Evolutionary conservation across 2,888 invertebrate species (phyloP).

Genomic region (Polymixis lichenea): DNA sequence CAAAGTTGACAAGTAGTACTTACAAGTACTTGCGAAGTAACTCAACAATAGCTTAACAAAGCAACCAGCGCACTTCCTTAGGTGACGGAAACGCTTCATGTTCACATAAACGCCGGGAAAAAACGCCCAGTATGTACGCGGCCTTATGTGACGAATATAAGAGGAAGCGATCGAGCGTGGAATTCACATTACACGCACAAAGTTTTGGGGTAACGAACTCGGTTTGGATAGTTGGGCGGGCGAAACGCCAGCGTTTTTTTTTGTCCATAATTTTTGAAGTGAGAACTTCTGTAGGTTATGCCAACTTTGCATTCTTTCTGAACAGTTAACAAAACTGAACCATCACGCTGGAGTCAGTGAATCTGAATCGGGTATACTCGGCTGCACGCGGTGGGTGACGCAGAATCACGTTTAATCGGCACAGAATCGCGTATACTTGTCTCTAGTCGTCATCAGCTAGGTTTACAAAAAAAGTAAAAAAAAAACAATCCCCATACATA

Average conservation of each 20-base stretch:
- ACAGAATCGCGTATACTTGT: neutral
- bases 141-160: constrained; percentile 29
- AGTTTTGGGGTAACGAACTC: constrained; percentile 58
- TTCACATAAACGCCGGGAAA: constrained; percentile 25
- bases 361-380: neutral
- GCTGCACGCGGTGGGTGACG: neutral
- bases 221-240: constrained; percentile 40
- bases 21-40: constrained; percentile 27
- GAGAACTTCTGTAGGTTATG: neutral
- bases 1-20: constrained; percentile 25
- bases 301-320: neutral
- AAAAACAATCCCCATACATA: neutral
- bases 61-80: constrained; percentile 22
- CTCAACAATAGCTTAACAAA: constrained; percentile 34
- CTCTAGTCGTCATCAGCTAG: neutral
- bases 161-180: constrained; percentile 45
- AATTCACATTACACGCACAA: constrained; percentile 49
- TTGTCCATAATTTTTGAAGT: neutral
- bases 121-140: constrained; percentile 14
- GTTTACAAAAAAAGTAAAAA: too few relatives aligned
- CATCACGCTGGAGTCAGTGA: neutral
- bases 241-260: constrained; percentile 34
- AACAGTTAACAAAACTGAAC: neutral
- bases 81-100: constrained; percentile 35
- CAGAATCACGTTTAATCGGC: neutral